Conservation (phyloP, 1,140 invertebrate genomes). For the Eupeodes corollae region DNA sequence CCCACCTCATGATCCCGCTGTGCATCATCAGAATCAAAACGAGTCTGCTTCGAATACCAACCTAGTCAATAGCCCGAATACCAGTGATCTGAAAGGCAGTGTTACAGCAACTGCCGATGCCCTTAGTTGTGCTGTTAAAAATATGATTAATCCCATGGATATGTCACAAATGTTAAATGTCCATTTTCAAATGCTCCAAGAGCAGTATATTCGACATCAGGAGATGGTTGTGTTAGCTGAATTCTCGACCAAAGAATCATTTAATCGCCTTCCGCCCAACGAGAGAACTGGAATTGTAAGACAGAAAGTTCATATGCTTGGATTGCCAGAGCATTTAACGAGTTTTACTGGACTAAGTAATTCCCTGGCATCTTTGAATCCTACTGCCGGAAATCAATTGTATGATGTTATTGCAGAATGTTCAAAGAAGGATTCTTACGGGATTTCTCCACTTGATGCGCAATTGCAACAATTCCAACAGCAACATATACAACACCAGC, state of each 20-base stretch:
- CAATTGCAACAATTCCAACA: constrained; percentile 9
- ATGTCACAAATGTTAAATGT: constrained; percentile 38
- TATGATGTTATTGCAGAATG: constrained; percentile 22
- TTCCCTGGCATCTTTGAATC: constrained; percentile 20
- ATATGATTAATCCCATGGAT: constrained; percentile 18
- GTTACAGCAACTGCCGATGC: constrained; percentile 25
- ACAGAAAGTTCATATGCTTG: constrained; percentile 42
- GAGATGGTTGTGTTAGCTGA: constrained; percentile 43
- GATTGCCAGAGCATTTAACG: constrained; percentile 37
- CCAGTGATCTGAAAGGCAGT: constrained; percentile 17
- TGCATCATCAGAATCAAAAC: too few species aligned
- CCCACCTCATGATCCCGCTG: too few species aligned
- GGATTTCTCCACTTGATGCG: constrained; percentile 17
- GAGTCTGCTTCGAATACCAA: constrained; percentile 19
- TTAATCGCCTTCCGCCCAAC: constrained; percentile 43
- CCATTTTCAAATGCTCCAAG: constrained; percentile 42
- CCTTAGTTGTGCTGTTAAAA: constrained; percentile 20
- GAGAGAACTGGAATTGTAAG: constrained; percentile 50
- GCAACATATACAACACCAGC: constrained; percentile 11
- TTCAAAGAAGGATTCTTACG: constrained; percentile 15
- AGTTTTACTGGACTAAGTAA: constrained; percentile 27
- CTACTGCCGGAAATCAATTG: constrained; percentile 19
- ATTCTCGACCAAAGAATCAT: constrained; percentile 53
- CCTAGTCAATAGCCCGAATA: too few species aligned
- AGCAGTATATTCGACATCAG: constrained; percentile 42